Base-by-base conservation (phyloP, 2,888 invertebrate genomes). In the Andrena bicolor region DNA sequence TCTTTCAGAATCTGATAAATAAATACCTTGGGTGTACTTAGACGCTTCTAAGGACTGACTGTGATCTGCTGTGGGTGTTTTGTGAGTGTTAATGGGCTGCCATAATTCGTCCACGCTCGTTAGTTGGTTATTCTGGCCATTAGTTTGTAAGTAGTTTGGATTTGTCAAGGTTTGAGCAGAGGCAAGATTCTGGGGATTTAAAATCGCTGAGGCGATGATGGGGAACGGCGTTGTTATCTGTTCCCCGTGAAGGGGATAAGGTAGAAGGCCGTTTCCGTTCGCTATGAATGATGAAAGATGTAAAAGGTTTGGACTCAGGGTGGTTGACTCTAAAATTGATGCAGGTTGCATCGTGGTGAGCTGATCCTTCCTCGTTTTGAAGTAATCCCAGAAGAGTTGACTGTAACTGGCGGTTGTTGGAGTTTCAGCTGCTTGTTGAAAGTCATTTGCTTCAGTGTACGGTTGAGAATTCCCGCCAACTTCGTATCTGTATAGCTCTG, bases 361-460 rank as follows among this genome's bases (percentile, higher is more conserved):
- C 28, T 91, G 89, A 32, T 89, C 88, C 70, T 86, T 73, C 53
- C 49, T 75, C 64, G 84, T 68, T 74, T 86, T 89, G 48, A 88
- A 92, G 30, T 88, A 90, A 49, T 91, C 85, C 91, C 90, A 92
- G 13, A 91, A 86, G 6, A 89, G 35, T 48, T 92, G 86, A 32
- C 89, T 87, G 51, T 92, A 92, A 68, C 86, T 86, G 0, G 79
- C 49, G 0, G 89, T 87, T 4, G 83, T 82, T 64, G 87, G 80
- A 26, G 61, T 32, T 0, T 73, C 80, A 16, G 41, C 41, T 1
- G 0, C 35, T 10, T 3, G 0, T n/a, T 53, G 35, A 23, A 48
- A 48, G 13, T 68, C 26, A 7, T 32, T 64, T 7, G 10, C 1
- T 6, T 66, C 51, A 0, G 10, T 26, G 0, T 30, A 3, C 0